Evolutionary conservation across 2,888 invertebrate species (phyloP).

Genomic region (Mythimna loreyi): DNA sequence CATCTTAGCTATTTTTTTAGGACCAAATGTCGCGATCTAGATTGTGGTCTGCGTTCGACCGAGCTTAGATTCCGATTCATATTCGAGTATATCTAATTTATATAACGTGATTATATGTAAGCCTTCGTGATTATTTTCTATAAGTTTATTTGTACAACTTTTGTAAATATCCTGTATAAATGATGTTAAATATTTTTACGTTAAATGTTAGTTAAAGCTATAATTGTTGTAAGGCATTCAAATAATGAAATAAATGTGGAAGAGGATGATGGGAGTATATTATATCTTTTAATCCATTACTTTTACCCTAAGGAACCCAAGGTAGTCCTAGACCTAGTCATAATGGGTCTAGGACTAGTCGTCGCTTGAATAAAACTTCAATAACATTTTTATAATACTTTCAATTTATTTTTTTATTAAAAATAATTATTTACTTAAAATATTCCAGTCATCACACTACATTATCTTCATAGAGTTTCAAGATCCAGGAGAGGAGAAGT

Average conservation of each 20-base stretch:
- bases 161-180: slow-evolving; percentile 66
- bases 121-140: slow-evolving; percentile 56
- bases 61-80: slow-evolving; percentile 30
- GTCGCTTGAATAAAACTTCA: no score
- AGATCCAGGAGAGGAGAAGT: no score
- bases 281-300: slow-evolving; percentile 26
- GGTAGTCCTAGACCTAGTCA: no score
- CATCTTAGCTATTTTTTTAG: not conserved
- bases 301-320: no score
- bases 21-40: not conserved
- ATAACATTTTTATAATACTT: no score
- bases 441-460: not conserved
- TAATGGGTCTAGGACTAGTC: no score
- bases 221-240: slow-evolving; percentile 65
- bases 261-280: slow-evolving; percentile 81
- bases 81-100: slow-evolving; percentile 14
- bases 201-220: slow-evolving; percentile 61
- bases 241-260: slow-evolving; percentile 60
- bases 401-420: no score
- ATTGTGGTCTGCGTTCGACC: not conserved
- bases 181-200: slow-evolving; percentile 65
- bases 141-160: slow-evolving; percentile 60
- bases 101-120: slow-evolving; percentile 53
- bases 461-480: not conserved
- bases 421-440: not conserved